Base-by-base conservation (phyloP, 2,888 invertebrate species). In the Microctonus aethiopoides region DNA sequence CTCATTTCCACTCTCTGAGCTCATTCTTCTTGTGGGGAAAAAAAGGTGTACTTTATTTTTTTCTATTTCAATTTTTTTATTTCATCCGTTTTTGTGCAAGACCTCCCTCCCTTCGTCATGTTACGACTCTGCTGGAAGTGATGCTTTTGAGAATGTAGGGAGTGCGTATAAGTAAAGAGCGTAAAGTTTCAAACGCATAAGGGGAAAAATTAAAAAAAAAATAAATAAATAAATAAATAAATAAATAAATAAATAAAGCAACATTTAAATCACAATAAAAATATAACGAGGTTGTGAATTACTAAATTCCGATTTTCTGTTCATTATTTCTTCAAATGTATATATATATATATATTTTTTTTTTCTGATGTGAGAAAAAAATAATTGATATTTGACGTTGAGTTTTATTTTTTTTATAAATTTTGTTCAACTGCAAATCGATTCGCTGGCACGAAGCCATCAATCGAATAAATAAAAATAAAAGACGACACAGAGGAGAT, bases 11-110 rank as follows among this genome's bases (percentile, higher is more conserved):
- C 64, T 68, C 34, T 59, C 59, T 34, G 32, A 24, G 39, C 51
- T 63, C 64, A 63, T 64, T 68, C 68, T 68, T 68, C 54, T 61
- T 62, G 54, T 16, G 63, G 52, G 32, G 7, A 29, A 36, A 54
- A 54, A 56, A 62, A 66, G 26, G 16, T 67, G 26, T 36, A 56
- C 62, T 62, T 68, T 68, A 62, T 68, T 68, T 68, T 56, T 29
- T 62, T 16, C 24, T 36, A n/a, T 34, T 57, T n/a, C 16, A 16
- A n/a, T 41, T 46, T 46, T 16, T 46, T 6, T 16, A 16, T 20
- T 16, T 46, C 16, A n/a, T 46, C n/a, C 7, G 46, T 16, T 20
- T 46, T 46, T 16, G 7, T 20, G n/a, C 54, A 52, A n/a, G n/a
- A n/a, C 11, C 13, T 39, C n/a, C 9, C 36, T 36, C 13, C 39